Percentiles rank a stretch among this genome's conserved stretches.
These are phyloP conservation scores for Blastomussa wellsi DNA, from an alignment of 92 coral and sea anemone species.

Conservation along the genomic window DNA sequence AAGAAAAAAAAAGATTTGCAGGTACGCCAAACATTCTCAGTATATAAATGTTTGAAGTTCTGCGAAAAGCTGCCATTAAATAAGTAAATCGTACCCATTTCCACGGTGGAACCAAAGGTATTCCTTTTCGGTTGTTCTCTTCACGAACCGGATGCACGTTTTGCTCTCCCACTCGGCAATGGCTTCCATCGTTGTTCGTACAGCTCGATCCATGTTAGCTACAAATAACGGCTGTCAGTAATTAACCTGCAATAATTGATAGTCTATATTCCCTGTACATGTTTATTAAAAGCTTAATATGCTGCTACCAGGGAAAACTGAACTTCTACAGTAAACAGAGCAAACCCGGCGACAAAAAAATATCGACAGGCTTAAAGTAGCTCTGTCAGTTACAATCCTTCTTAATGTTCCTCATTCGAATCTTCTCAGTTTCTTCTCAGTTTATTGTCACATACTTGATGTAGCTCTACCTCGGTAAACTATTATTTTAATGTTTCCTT, in stretches of 20 bases:
- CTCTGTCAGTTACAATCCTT: too few species aligned
- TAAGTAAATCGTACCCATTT: conserved; percentile 67
- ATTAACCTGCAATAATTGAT: too few species aligned
- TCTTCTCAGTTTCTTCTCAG: too few species aligned
- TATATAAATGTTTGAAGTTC: neutral
- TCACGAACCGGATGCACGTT: conserved; percentile 79
- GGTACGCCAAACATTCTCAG: too few species aligned
- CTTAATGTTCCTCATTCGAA: too few species aligned
- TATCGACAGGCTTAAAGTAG: too few species aligned
- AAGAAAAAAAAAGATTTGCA: too few species aligned
- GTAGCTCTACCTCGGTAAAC: too few species aligned
- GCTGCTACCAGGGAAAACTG: neutral
- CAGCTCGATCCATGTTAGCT: conserved; percentile 87
- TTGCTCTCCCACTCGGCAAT: conserved; percentile 94
- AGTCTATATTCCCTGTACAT: neutral
- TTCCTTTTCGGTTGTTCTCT: conserved; percentile 74
- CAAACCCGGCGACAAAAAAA: too few species aligned
- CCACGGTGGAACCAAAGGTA: conserved; percentile 89
- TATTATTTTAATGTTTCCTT: too few species aligned
- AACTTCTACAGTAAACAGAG: too few species aligned
- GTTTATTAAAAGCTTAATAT: neutral
- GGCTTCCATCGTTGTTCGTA: conserved; percentile 81
- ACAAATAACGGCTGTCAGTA: neutral
- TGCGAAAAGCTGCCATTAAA: neutral
- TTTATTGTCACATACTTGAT: too few species aligned